Conservation (phyloP, 2,888 invertebrate genomes). For the Pseudococcus longispinus region DNA sequence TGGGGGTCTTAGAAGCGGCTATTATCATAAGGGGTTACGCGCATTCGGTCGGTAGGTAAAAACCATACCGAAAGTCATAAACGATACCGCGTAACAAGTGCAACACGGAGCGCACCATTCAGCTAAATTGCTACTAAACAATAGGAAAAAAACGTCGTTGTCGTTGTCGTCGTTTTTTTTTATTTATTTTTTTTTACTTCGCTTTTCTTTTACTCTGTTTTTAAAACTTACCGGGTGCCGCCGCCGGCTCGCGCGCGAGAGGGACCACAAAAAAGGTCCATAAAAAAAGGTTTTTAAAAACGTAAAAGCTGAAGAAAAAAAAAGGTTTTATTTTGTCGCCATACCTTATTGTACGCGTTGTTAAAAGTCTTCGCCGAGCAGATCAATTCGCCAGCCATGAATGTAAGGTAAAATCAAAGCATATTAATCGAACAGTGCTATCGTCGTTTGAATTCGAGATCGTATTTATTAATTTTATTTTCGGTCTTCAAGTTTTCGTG, state of each 20-base stretch:
- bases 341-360: not conserved
- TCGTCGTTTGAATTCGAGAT: not conserved
- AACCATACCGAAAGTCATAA: constrained; percentile 57
- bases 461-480: constrained; percentile 27
- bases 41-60: constrained; percentile 56
- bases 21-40: constrained; percentile 53
- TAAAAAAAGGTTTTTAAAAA: constrained; percentile 53
- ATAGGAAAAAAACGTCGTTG: constrained; percentile 54
- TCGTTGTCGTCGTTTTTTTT: too few species aligned
- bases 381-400: constrained; percentile 39
- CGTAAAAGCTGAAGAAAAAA: constrained; percentile 40
- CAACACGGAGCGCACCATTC: constrained; percentile 55
- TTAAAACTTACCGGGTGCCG: constrained; percentile 48
- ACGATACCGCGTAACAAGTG: constrained; percentile 57
- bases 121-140: constrained; percentile 56
- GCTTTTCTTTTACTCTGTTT: not conserved
- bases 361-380: constrained; percentile 36
- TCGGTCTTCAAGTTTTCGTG: not conserved
- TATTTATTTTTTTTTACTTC: constrained; percentile 13
- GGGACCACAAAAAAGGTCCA: constrained; percentile 55
- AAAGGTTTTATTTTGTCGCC: constrained; percentile 28
- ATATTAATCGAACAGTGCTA: not conserved
- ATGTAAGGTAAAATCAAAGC: not conserved
- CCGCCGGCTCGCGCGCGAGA: constrained; percentile 45
- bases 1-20: constrained; percentile 43